Base-by-base conservation (phyloP, 1,140 invertebrate genomes). In the Grapholita molesta region DNA sequence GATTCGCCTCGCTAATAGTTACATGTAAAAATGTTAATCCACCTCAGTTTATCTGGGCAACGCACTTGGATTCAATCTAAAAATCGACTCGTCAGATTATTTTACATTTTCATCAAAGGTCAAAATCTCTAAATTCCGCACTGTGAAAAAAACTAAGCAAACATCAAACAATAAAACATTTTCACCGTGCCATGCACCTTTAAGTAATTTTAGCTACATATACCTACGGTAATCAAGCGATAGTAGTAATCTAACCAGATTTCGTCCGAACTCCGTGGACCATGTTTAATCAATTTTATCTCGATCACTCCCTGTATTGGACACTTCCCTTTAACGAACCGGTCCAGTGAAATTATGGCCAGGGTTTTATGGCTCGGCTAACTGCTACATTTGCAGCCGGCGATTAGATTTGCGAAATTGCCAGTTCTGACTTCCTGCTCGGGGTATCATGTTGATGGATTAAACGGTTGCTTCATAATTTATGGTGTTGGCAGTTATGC, bases 371-470 rank as follows among this genome's bases (percentile, higher is more conserved):
- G 25, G 53, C 24, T 9, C 23, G 5, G 25, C 24, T 15, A 61
- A n/a, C 53, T 61, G 55, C 25, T 61, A 61, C 7, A 61, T 61
- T 61, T 30, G 55, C n/a, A 21, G 42, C 15, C 42, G 42, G 5
- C 15, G 42, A 48, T 48, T 48, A 48, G 42, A 55, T 61, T 61
- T 61, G 55, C 55, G 25, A 61, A 61, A 61, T 61, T 61, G 25
- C 25, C 24, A 61, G 55, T 61, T 61, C 25, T 28, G 25, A 11
- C 55, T 61, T 61, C 55, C 55, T 15, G 55, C 25, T 61, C 25
- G 55, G 23, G 53, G 23, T 57, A 57, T 57, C 53, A 25, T 57
- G 53, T 24, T 61, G 55, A 61, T 61, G 25, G 25, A 28, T 61
- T 61, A 28, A 61, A 28, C 42, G 42, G 18, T 48, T 48, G n/a